A percentile compares a stretch with the other conserved stretches of the same genome.
phyloP scores from a whole-genome alignment of 2,113 vertebrate genomes.

The Mobula birostris region DNA sequence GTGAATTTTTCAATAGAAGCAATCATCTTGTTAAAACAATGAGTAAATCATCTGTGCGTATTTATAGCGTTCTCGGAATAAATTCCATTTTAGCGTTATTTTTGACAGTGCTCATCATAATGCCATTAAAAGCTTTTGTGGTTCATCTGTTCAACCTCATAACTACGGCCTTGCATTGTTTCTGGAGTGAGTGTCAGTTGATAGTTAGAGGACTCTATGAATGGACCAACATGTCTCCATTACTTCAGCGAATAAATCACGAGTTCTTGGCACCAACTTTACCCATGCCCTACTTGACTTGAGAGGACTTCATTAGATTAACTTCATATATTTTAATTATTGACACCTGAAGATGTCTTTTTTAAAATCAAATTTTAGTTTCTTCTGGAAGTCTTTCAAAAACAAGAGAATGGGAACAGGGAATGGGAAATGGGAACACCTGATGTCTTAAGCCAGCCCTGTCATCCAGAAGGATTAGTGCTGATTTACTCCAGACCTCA shows the following conservation, averaged over 20 bases:
- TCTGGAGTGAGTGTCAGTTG: background rate
- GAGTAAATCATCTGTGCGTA: background rate
- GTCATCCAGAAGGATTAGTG: no score
- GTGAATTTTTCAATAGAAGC: background rate
- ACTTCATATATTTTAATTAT: background rate
- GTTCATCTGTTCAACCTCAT: background rate
- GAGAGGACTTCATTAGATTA: background rate
- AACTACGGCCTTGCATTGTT: background rate
- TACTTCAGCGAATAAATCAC: background rate
- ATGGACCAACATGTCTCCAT: background rate
- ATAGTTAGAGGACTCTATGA: background rate
- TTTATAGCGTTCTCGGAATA: background rate
- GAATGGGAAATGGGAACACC: no score
- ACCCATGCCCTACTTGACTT: background rate
- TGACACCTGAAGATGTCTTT: background rate
- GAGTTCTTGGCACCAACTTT: background rate
- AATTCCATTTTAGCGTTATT: background rate
- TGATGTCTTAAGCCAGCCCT: no score
- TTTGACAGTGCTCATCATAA: background rate
- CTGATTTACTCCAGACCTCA: no score
- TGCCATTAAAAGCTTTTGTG: background rate
- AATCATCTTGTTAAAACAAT: background rate
- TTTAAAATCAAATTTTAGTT: background rate
- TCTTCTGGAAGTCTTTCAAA: background rate
- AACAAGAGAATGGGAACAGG: no score